Evolutionary conservation across 2,113 vertebrate genomes (phyloP).

Genomic region (Leptobrachium leishanense): DNA sequence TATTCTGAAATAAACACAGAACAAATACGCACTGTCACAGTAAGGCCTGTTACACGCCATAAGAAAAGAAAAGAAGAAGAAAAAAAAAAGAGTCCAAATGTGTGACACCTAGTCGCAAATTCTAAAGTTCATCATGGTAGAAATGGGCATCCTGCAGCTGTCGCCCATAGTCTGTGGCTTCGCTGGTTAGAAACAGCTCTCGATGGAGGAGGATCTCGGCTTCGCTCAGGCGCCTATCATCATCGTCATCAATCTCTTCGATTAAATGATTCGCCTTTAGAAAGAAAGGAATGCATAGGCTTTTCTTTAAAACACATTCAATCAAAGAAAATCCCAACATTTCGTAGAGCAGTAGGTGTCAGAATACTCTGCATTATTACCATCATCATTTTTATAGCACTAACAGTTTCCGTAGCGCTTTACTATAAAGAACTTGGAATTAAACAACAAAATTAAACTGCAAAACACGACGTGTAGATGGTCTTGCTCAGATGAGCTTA

Average conservation of each 20-base stretch:
- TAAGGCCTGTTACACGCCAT: not conserved
- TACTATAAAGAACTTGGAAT: too few species aligned
- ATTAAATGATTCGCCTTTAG: conserved; percentile 87
- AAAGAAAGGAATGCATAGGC: conserved; percentile 39
- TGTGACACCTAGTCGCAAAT: conserved; percentile 36
- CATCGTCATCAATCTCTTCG: conserved; percentile 88
- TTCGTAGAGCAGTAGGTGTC: too few species aligned
- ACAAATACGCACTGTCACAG: not conserved
- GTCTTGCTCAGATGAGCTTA: too few species aligned
- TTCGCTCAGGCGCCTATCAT: conserved; percentile 79
- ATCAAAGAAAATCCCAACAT: too few species aligned
- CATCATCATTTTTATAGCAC: too few species aligned
- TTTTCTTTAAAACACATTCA: too few species aligned
- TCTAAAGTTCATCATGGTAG: conserved; percentile 77
- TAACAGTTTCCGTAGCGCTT: too few species aligned
- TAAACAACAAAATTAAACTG: too few species aligned
- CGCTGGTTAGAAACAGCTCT: conserved; percentile 90
- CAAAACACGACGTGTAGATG: too few species aligned
- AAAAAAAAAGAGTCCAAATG: not conserved
- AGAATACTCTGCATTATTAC: too few species aligned
- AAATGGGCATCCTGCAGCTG: conserved; percentile 77
- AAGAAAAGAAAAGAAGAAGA: not conserved
- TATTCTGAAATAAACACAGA: not conserved
- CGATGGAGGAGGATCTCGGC: conserved; percentile 85
- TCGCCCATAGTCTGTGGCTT: conserved; percentile 94